Conservation (phyloP, 2,113 vertebrate species). For the Porphyrio hochstetteri region DNA sequence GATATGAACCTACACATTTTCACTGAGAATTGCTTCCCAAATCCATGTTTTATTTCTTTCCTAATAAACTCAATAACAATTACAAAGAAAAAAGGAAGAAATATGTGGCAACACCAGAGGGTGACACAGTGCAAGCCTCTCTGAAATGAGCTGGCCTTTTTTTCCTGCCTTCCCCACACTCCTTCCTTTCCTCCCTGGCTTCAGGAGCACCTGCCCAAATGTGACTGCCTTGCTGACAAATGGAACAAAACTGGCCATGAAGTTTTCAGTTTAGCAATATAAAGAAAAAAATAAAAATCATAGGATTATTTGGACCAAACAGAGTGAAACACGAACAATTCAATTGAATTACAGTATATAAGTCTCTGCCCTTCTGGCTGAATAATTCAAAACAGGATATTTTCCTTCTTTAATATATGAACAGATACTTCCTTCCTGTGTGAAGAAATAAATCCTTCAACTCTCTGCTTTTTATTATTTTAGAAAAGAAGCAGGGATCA, state of each 20-base stretch:
- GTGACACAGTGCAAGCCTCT: not conserved
- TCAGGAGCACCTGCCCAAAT: not conserved
- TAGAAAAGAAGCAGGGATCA: conserved; percentile 55
- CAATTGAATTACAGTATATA: not conserved
- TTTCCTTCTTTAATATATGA: conserved; percentile 27
- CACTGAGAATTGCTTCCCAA: not conserved
- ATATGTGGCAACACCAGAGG: not conserved
- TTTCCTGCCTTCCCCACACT: not conserved
- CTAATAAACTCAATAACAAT: not conserved
- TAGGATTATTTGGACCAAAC: not conserved
- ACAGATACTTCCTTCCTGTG: conserved; percentile 43
- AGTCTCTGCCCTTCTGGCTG: not conserved
- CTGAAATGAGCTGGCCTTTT: not conserved
- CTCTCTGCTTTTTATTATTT: conserved; percentile 56
- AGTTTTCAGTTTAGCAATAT: not conserved
- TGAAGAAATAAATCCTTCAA: conserved; percentile 32
- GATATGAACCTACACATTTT: not conserved
- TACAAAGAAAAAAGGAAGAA: not conserved
- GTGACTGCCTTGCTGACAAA: not conserved
- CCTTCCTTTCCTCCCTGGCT: not conserved
- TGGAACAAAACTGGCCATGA: not conserved
- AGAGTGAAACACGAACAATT: not conserved
- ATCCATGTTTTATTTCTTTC: not conserved
- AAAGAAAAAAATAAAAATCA: not conserved
- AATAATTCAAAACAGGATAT: conserved; percentile 53